Evolutionary conservation across 2,797 vertebrate species (phyloP).

Genomic region (Halcyon leucocephala): DNA sequence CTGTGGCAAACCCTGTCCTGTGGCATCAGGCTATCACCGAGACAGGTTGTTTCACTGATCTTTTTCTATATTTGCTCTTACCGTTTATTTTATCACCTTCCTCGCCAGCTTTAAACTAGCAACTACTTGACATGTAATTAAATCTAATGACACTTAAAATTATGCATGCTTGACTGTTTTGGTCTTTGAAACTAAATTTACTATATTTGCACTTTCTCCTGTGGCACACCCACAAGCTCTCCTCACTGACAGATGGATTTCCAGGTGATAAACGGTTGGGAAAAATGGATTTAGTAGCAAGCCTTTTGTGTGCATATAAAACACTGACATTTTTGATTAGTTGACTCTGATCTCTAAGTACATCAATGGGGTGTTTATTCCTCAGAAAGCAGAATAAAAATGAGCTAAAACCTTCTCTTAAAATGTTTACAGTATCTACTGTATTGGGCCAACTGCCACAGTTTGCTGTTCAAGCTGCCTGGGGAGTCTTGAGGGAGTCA

Average conservation of each 20-base stretch:
- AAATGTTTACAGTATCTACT: not conserved
- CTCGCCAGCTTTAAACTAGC: not conserved
- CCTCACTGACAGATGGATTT: not conserved
- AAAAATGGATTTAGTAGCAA: not conserved
- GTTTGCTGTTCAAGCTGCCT: not conserved
- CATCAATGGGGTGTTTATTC: accelerated
- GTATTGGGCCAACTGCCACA: not conserved
- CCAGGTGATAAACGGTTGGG: not conserved
- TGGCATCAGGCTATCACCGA: not conserved
- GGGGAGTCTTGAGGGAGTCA: not conserved
- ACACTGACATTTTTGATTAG: not conserved
- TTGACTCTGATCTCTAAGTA: not conserved
- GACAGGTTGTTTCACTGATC: not conserved
- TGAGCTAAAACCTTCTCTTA: not conserved
- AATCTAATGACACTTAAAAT: slow-evolving; percentile 1
- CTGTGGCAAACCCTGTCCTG: not conserved
- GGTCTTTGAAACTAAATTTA: not conserved
- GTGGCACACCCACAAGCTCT: not conserved
- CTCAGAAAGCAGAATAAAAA: not conserved
- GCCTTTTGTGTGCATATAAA: not conserved
- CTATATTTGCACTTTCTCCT: not conserved
- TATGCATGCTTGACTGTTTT: not conserved
- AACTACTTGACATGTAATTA: not conserved
- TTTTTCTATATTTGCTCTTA: not conserved
- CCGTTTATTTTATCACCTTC: not conserved